Evolutionary conservation across 2,113 vertebrate species (phyloP).

Genomic region (Lates calcarifer): DNA sequence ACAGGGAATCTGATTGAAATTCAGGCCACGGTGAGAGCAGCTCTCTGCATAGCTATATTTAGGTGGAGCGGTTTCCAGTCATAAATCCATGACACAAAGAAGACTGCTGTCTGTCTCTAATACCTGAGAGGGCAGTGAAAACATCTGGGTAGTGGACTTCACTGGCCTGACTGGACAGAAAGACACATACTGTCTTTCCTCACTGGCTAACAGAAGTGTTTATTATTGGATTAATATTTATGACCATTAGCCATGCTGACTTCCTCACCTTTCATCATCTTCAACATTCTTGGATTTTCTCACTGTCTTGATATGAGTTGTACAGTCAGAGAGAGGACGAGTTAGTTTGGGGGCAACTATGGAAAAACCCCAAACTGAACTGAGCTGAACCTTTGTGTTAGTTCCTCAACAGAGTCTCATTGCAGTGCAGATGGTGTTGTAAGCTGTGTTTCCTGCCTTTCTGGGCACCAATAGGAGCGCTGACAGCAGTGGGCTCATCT

Average conservation of each 20-base stretch:
- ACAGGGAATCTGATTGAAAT: conserved; percentile 63
- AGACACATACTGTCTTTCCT: conserved; percentile 24
- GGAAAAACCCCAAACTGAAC: not conserved
- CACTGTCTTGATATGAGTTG: not conserved
- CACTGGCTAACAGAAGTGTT: conserved; percentile 24
- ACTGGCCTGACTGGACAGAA: conserved; percentile 36
- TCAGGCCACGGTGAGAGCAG: conserved; percentile 53
- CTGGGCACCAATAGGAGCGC: not conserved
- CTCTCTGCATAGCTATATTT: conserved; percentile 68
- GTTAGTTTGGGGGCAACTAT: not conserved
- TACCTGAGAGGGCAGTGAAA: conserved; percentile 66
- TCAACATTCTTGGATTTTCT: not conserved
- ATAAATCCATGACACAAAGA: conserved; percentile 72
- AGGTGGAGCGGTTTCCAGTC: conserved; percentile 69
- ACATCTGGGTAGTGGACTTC: conserved; percentile 54
- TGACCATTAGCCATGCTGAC: conserved; percentile 15
- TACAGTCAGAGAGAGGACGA: not conserved
- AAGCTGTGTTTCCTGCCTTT: conserved; percentile 2
- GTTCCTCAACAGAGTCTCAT: not conserved
- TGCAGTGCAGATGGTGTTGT: not conserved
- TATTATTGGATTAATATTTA: conserved; percentile 36
- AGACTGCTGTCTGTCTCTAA: conserved; percentile 70
- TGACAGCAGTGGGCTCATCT: conserved; percentile 9
- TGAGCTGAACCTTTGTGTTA: conserved; percentile 8
- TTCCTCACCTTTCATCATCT: conserved; percentile 1